Percentiles rank a stretch among this genome's conserved stretches.
Evolutionary conservation across 1,140 invertebrate species (phyloP).

Genomic region (Onthophagus taurus): DNA sequence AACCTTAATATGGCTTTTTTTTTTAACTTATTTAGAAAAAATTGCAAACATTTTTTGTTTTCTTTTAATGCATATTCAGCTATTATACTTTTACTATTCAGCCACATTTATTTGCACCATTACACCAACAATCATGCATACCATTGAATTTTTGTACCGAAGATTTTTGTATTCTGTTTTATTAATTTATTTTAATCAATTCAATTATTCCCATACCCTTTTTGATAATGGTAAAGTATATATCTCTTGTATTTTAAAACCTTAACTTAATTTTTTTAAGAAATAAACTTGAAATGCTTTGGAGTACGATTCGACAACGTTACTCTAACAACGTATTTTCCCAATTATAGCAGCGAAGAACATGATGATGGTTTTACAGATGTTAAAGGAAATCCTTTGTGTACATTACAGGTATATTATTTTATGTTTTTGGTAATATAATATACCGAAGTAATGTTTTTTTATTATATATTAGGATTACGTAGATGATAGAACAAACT

Average conservation of each 20-base stretch:
- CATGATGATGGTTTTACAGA: slow-evolving; percentile 37
- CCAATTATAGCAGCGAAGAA: slow-evolving; percentile 38
- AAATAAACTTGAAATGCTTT: slow-evolving; percentile 30
- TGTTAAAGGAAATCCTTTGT: slow-evolving; percentile 36
- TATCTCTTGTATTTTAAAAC: neutral
- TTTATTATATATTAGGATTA: slow-evolving; percentile 38
- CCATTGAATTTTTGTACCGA: too few relatives aligned
- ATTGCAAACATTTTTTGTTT: too few relatives aligned
- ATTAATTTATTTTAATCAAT: too few relatives aligned
- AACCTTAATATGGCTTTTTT: too few relatives aligned
- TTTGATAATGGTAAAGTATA: slow-evolving; percentile 19
- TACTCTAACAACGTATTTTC: slow-evolving; percentile 42
- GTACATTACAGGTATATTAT: slow-evolving; percentile 39
- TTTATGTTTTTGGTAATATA: too few relatives aligned
- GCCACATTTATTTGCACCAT: too few relatives aligned
- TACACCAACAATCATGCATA: too few relatives aligned
- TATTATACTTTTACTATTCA: too few relatives aligned
- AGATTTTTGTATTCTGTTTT: too few relatives aligned
- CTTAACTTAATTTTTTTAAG: slow-evolving; percentile 10
- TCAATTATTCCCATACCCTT: too few relatives aligned
- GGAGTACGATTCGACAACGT: slow-evolving; percentile 37
- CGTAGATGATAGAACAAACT: slow-evolving; percentile 39
- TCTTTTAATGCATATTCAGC: too few relatives aligned
- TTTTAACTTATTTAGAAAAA: too few relatives aligned
- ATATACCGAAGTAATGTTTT: neutral